phyloP scores from a whole-genome alignment of 2,113 vertebrate genomes.

The Zosterops japonicus region DNA sequence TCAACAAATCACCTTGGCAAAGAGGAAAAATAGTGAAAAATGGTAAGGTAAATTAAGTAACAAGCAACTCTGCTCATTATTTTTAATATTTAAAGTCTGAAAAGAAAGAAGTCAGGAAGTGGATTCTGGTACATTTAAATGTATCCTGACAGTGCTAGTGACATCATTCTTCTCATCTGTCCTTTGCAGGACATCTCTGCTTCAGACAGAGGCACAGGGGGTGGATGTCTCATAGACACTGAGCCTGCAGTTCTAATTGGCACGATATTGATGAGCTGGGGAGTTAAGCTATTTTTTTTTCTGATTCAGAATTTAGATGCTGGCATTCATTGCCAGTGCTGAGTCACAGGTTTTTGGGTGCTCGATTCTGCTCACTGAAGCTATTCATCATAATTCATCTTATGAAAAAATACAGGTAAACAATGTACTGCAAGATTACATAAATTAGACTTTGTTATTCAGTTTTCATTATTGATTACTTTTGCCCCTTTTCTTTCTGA shows the following conservation, averaged over 20 bases:
- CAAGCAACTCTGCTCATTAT: not conserved
- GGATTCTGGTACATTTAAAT: not conserved
- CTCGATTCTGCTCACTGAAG: not conserved
- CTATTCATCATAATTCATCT: not conserved
- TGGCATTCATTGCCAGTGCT: not conserved
- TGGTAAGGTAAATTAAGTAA: not conserved
- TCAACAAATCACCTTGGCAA: not conserved
- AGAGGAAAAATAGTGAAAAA: not conserved
- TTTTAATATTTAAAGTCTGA: not conserved
- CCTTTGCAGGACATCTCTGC: not conserved
- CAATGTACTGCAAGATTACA: not conserved
- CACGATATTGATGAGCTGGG: not conserved
- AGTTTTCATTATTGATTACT: conserved; percentile 11
- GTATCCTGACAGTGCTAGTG: not conserved
- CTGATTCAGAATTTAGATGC: not conserved
- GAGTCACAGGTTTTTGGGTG: conserved; percentile 23
- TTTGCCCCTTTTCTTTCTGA: not conserved
- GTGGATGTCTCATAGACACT: not conserved
- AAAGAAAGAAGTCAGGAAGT: not conserved
- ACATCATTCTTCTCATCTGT: not conserved
- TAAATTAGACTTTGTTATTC: not conserved
- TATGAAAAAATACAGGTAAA: not conserved
- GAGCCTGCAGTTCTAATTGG: not conserved
- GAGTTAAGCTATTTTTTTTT: not conserved
- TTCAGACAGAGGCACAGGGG: not conserved